phyloP scores from a whole-genome alignment of 2,888 invertebrate species.

The Aspidiotus destructor region DNA sequence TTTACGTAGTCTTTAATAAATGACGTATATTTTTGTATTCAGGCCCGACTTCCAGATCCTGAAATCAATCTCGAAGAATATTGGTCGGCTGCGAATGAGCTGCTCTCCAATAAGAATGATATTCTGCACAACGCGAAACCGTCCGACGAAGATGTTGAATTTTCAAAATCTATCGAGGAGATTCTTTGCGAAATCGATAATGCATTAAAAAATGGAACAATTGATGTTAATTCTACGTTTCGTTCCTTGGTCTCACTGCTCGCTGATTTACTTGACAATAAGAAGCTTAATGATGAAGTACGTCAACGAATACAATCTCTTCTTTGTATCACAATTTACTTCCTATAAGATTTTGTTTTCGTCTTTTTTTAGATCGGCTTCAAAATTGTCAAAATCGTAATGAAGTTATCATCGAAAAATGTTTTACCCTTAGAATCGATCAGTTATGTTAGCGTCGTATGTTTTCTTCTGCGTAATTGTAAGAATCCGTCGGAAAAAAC shows the following conservation, averaged over 20 bases:
- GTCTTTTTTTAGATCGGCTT: slow-evolving; percentile 7
- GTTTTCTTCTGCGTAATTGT: slow-evolving; percentile 23
- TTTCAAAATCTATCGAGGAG: slow-evolving; percentile 10
- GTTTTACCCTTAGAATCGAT: not conserved
- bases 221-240: not conserved
- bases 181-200: not conserved
- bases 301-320: not conserved
- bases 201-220: slow-evolving; percentile 10
- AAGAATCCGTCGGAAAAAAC: slow-evolving; percentile 9
- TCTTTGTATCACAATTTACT: not conserved
- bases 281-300: slow-evolving; percentile 18
- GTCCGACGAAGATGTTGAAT: not conserved
- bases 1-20: not conserved
- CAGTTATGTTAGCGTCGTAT: slow-evolving; percentile 3
- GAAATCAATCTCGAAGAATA: slow-evolving; percentile 3
- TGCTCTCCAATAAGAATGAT: slow-evolving; percentile 3
- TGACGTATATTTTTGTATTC: not conserved
- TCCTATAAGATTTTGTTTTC: not conserved
- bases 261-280: slow-evolving; percentile 2
- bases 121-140: not conserved
- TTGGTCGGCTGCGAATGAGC: slow-evolving; percentile 19
- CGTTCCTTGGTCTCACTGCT: slow-evolving; percentile 5
- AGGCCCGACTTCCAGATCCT: not conserved
- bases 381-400: slow-evolving; percentile 4
- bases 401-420: slow-evolving; percentile 4